A percentile compares a stretch with the other conserved stretches of the same genome.
phyloP scores from a whole-genome alignment of 2,797 vertebrate species.

The Cossypha niveicapilla region DNA sequence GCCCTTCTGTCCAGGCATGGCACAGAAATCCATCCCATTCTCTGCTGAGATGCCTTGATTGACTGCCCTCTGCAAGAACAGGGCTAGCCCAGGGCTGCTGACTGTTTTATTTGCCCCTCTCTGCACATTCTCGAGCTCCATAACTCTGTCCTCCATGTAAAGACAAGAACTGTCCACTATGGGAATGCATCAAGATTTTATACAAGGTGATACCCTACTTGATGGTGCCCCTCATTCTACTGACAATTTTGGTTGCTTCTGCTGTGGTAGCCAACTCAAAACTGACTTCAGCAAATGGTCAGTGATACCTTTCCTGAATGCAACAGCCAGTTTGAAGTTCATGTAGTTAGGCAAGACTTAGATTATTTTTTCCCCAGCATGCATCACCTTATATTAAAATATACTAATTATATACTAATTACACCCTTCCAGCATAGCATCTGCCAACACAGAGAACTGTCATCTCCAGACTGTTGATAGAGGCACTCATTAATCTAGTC shows the following conservation, averaged over 20 bases:
- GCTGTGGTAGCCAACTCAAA: background rate
- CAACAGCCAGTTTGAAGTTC: background rate
- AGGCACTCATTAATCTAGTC: background rate
- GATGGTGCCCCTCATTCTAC: background rate
- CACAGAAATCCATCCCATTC: background rate
- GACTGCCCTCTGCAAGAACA: background rate
- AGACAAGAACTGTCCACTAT: background rate
- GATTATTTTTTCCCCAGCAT: background rate
- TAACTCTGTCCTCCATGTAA: background rate
- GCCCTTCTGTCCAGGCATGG: background rate
- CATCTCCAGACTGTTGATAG: background rate
- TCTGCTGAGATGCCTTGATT: background rate
- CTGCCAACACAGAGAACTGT: background rate
- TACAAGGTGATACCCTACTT: background rate
- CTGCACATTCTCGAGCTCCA: background rate
- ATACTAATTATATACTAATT: background rate
- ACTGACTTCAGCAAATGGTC: background rate
- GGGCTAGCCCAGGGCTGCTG: background rate
- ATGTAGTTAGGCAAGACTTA: background rate
- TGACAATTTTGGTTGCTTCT: background rate
- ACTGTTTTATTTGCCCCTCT: background rate
- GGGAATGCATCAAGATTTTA: background rate
- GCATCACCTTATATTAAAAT: background rate
- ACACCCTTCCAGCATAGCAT: background rate
- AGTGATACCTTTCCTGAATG: background rate